Conservation (phyloP, 1,140 invertebrate species). For the Scaptomyza hsui region DNA sequence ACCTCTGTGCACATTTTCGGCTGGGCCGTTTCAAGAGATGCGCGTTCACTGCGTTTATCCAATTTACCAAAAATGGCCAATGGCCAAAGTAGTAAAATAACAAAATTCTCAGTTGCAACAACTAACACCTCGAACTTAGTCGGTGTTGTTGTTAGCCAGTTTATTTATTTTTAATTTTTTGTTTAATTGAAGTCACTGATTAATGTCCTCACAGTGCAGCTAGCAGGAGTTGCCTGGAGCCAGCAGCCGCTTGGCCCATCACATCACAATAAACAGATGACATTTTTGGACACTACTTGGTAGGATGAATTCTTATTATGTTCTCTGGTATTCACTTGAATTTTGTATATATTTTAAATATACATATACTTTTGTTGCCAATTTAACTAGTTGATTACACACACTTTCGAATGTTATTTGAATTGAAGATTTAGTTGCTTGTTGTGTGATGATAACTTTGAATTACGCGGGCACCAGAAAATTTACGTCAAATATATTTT, state of each 20-base stretch:
- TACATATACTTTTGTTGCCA: conserved; percentile 28
- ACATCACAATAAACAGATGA: conserved; percentile 63
- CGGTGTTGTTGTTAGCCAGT: conserved; percentile 23
- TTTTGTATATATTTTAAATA: conserved; percentile 11
- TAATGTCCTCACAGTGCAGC: conserved; percentile 52
- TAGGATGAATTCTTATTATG: conserved; percentile 14
- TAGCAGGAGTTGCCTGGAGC: conserved; percentile 42
- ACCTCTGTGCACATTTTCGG: conserved; percentile 81
- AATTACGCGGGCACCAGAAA: conserved; percentile 65
- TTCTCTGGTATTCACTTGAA: conserved; percentile 35
- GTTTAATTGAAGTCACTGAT: conserved; percentile 36
- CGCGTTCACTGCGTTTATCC: conserved; percentile 64
- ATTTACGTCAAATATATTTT: conserved; percentile 69
- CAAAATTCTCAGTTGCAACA: conserved; percentile 13
- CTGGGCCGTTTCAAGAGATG: conserved; percentile 60
- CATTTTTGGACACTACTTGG: conserved; percentile 46
- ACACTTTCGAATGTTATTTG: conserved; percentile 36
- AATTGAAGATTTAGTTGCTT: conserved; percentile 23
- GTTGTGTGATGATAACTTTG: conserved; percentile 68
- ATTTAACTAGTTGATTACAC: conserved; percentile 21
- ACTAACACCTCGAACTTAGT: conserved; percentile 13
- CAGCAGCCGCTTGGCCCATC: conserved; percentile 55
- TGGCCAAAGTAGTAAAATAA: conserved; percentile 19
- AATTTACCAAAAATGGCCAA: conserved; percentile 44
- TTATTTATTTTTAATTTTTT: neutral